These are phyloP conservation scores for Clangula hyemalis DNA, from an alignment of 2,797 vertebrate genomes.

Conservation along the genomic window DNA sequence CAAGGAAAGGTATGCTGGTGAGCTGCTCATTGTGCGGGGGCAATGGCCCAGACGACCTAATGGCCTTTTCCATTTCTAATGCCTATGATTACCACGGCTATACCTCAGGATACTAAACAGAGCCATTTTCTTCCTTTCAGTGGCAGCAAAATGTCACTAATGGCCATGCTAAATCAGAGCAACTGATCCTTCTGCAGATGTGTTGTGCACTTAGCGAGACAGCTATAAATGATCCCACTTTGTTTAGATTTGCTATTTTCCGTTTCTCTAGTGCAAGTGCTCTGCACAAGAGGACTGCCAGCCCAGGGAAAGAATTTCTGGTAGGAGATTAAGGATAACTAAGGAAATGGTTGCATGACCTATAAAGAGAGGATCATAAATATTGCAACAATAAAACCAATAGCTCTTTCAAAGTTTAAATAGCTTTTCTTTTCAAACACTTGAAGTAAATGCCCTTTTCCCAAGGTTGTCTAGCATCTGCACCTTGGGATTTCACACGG, in stretches of 20 bases:
- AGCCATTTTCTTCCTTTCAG: slow-evolving; percentile 56
- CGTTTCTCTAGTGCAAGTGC: not conserved
- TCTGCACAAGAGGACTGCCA: slow-evolving; percentile 25
- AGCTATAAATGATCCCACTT: slow-evolving; percentile 35
- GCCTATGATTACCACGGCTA: slow-evolving; percentile 30
- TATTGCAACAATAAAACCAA: slow-evolving; percentile 69
- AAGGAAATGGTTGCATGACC: slow-evolving; percentile 59
- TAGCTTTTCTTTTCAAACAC: slow-evolving; percentile 65
- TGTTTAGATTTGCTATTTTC: slow-evolving; percentile 51
- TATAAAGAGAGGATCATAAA: slow-evolving; percentile 64
- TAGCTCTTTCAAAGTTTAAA: slow-evolving; percentile 63
- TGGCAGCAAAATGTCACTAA: slow-evolving; percentile 55
- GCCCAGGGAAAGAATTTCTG: slow-evolving; percentile 44
- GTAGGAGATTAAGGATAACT: slow-evolving; percentile 54
- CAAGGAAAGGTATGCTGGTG: not conserved
- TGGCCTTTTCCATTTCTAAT: slow-evolving; percentile 48
- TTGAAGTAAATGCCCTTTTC: slow-evolving; percentile 58
- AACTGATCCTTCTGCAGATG: slow-evolving; percentile 36
- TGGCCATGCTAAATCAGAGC: slow-evolving; percentile 50
- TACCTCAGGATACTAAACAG: slow-evolving; percentile 37
- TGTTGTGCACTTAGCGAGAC: slow-evolving; percentile 15
- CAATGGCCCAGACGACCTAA: not conserved
- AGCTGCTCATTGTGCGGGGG: slow-evolving; percentile 18
- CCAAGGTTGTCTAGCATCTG: slow-evolving; percentile 3
- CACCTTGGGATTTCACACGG: not conserved